Conservation (phyloP, 1,140 invertebrate genomes). For the Vanessa tameamea region DNA sequence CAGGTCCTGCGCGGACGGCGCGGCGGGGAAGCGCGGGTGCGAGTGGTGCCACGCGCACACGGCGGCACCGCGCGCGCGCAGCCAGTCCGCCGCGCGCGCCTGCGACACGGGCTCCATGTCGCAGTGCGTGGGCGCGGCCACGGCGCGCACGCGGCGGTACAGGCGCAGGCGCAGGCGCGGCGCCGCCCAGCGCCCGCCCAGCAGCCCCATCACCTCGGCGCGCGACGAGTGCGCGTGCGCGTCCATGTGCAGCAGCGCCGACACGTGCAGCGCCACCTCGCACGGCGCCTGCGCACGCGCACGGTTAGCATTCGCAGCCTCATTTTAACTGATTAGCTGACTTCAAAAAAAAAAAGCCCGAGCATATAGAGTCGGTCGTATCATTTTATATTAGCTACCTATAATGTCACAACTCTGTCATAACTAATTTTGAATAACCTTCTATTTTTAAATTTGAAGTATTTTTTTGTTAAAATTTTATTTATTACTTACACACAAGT, state of each 20-base stretch:
- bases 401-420: too few relatives aligned
- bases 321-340: not conserved
- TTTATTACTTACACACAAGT: too few relatives aligned
- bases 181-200: constrained; percentile 81
- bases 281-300: constrained; percentile 82
- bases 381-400: too few relatives aligned
- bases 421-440: too few relatives aligned
- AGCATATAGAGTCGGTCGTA: too few relatives aligned
- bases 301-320: not conserved
- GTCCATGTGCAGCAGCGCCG: constrained; percentile 84
- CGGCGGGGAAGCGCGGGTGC: constrained; percentile 68
- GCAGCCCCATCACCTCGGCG: constrained; percentile 87
- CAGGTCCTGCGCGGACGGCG: constrained; percentile 68
- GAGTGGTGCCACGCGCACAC: constrained; percentile 77
- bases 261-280: constrained; percentile 80
- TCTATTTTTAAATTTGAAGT: too few relatives aligned
- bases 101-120: constrained; percentile 87
- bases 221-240: constrained; percentile 85
- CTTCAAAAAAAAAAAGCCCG: too few relatives aligned
- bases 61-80: constrained; percentile 33
- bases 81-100: constrained; percentile 54
- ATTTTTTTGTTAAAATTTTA: too few relatives aligned
- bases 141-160: constrained; percentile 81
- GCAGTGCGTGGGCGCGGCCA: constrained; percentile 85
- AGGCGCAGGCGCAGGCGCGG: constrained; percentile 58